phyloP scores from a whole-genome alignment of 2,888 invertebrate species.

The Biston betularia region DNA sequence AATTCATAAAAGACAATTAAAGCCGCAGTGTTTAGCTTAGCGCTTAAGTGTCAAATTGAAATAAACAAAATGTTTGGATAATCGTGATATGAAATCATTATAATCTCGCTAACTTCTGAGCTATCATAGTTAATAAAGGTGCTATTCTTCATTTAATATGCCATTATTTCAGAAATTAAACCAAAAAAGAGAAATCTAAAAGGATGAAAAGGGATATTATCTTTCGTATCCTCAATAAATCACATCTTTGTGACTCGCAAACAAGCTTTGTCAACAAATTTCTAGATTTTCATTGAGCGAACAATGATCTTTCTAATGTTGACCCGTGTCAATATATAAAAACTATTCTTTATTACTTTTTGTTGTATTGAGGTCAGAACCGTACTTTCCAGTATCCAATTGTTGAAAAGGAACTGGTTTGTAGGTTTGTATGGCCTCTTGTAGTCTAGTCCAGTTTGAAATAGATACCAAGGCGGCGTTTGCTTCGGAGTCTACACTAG shows the following conservation, averaged over 20 bases:
- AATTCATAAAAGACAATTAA: too few relatives aligned
- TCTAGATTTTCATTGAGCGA: conserved; percentile 13
- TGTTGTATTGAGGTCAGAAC: neutral
- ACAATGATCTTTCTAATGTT: conserved; percentile 14
- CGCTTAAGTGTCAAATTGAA: too few relatives aligned
- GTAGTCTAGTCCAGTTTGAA: neutral
- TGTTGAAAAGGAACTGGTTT: too few relatives aligned
- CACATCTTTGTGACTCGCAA: conserved; percentile 12
- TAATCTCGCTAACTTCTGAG: too few relatives aligned
- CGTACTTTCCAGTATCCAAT: neutral
- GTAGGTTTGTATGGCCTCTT: too few relatives aligned
- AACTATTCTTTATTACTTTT: conserved; percentile 12
- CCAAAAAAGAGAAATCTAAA: conserved; percentile 4
- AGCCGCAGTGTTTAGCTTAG: too few relatives aligned
- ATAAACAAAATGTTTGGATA: too few relatives aligned
- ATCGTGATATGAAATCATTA: too few relatives aligned
- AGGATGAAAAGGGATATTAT: conserved; percentile 1
- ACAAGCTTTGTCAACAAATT: conserved; percentile 21
- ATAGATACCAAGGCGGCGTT: too few relatives aligned
- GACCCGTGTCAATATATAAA: conserved; percentile 16
- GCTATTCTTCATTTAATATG: too few relatives aligned
- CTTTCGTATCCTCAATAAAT: conserved; percentile 11
- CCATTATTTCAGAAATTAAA: neutral
- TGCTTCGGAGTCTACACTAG: too few relatives aligned
- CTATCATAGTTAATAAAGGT: too few relatives aligned